These are phyloP conservation scores for Mungos mungo DNA, from an alignment of 2,113 vertebrate species.

Conservation along the genomic window DNA sequence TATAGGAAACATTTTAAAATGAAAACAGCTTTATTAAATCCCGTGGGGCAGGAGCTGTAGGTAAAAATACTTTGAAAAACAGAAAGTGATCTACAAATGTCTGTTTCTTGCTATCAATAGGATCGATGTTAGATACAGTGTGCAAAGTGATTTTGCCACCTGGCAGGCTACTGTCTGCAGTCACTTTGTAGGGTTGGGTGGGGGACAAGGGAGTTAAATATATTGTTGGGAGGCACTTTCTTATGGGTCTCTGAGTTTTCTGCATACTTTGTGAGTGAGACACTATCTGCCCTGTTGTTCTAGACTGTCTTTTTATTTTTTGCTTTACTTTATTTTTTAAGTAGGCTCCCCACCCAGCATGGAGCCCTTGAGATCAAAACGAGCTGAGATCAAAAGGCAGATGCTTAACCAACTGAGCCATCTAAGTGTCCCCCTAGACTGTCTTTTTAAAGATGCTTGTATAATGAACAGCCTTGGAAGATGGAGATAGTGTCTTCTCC, in stretches of 20 bases:
- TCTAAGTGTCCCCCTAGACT: not conserved
- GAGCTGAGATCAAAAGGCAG: no score
- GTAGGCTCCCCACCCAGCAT: no score
- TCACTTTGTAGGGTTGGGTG: not conserved
- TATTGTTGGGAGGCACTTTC: not conserved
- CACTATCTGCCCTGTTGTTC: not conserved
- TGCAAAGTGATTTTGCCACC: not conserved
- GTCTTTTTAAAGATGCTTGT: not conserved
- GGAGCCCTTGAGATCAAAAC: no score
- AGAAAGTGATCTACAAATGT: not conserved
- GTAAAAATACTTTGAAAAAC: slow-evolving; percentile 15
- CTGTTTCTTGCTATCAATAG: not conserved
- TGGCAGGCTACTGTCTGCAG: not conserved
- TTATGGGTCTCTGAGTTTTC: not conserved
- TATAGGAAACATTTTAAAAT: not conserved
- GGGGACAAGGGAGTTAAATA: not conserved
- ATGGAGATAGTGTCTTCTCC: not conserved
- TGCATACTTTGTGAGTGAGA: not conserved
- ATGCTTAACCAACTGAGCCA: no score
- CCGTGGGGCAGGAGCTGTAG: not conserved
- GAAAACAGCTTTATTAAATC: not conserved
- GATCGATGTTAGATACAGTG: not conserved
- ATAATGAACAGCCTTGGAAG: not conserved
- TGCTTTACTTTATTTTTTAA: no score
- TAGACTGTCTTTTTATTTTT: not conserved